Evolutionary conservation across 2,113 vertebrate species (phyloP).

Genomic region (Manacus vitellinus): DNA sequence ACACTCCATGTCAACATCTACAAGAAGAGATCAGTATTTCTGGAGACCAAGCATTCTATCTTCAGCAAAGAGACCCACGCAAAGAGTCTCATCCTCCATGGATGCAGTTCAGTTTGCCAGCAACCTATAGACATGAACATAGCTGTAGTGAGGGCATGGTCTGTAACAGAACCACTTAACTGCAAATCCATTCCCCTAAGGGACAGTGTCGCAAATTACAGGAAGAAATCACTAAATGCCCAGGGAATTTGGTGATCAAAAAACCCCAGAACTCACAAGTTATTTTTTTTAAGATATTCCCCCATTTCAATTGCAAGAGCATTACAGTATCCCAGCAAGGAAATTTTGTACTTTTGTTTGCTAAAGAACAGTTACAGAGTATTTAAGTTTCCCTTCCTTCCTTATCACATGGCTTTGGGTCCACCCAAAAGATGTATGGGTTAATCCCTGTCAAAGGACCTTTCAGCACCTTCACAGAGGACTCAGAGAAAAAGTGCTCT

Average conservation of each 20-base stretch:
- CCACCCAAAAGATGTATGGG: not conserved
- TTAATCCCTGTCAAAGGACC: not conserved
- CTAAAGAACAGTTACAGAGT: not conserved
- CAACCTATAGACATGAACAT: rapidly evolving
- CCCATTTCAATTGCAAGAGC: not conserved
- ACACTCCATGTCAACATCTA: not conserved
- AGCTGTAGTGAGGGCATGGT: not conserved
- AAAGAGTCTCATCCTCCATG: rapidly evolving
- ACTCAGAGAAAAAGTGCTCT: not conserved
- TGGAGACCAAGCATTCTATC: not conserved
- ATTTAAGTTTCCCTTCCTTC: not conserved
- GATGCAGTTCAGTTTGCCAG: not conserved
- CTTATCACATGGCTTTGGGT: not conserved
- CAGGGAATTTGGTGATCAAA: not conserved
- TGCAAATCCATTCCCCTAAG: not conserved
- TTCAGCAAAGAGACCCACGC: not conserved
- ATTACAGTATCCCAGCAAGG: not conserved
- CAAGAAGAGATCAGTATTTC: not conserved
- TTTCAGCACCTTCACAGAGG: not conserved
- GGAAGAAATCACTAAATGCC: not conserved
- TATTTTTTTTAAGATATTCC: not conserved
- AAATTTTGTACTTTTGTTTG: not conserved
- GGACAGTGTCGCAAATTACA: not conserved
- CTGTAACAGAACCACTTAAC: not conserved
- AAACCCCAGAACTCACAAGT: rapidly evolving